These are phyloP conservation scores for Muraenolepis orangiensis DNA, from an alignment of 2,797 vertebrate species.

Conservation along the genomic window DNA sequence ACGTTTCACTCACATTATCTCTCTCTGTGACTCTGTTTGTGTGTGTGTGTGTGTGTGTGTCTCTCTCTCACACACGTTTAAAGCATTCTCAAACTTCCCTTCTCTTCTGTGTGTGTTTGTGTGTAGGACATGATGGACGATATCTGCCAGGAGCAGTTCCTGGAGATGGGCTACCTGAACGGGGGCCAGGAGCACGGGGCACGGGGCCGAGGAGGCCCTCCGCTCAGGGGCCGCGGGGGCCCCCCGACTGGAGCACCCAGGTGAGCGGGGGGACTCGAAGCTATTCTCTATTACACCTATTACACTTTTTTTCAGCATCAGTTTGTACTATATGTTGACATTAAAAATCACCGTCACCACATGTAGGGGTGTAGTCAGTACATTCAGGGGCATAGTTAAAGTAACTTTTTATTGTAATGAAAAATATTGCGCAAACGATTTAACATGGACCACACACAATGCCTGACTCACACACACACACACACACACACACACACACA, in stretches of 20 bases:
- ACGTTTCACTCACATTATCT: no score
- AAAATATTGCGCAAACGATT: no score
- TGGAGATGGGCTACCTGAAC: slow-evolving; percentile 96
- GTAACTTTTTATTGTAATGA: no score
- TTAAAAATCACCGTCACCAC: not conserved
- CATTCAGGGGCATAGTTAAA: no score
- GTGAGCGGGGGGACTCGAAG: slow-evolving; percentile 61
- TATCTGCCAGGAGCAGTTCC: slow-evolving; percentile 97
- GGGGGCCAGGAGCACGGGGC: slow-evolving; percentile 85
- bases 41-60: no score
- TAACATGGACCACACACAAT: no score
- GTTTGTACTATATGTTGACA: not conserved
- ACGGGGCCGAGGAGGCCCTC: slow-evolving; percentile 84
- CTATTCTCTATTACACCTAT: not conserved
- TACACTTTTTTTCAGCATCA: no score
- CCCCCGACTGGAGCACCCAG: slow-evolving; percentile 84
- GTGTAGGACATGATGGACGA: slow-evolving; percentile 97
- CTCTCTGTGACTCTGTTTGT: no score
- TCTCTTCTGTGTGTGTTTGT: slow-evolving; percentile 44
- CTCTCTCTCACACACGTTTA: no score
- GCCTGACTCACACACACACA: no score
- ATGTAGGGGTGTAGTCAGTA: no score
- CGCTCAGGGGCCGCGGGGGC: slow-evolving; percentile 85
- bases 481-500: no score
- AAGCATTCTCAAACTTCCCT: not conserved